Evolutionary conservation across 2,113 vertebrate genomes (phyloP).

Genomic region (Physeter macrocephalus): DNA sequence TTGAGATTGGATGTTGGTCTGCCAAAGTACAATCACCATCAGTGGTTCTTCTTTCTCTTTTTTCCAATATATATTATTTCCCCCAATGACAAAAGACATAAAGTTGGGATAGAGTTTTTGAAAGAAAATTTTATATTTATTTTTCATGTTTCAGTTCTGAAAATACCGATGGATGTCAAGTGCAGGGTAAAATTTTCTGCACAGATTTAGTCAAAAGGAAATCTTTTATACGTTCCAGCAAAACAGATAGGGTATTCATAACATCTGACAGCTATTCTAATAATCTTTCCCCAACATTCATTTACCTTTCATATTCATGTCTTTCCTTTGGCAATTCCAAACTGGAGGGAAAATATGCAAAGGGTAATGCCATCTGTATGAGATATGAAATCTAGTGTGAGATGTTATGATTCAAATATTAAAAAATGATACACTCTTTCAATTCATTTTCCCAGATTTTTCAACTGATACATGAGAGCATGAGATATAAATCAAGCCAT

Average conservation of each 20-base stretch:
- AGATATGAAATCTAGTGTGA: conserved; percentile 2
- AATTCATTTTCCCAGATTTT: conserved; percentile 14
- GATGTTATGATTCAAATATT: background rate
- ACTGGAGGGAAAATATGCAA: background rate
- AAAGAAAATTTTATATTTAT: background rate
- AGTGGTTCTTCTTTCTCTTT: background rate
- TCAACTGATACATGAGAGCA: background rate
- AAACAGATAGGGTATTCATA: conserved; percentile 18
- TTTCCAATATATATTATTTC: background rate
- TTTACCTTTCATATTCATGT: conserved; percentile 25
- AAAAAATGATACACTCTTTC: conserved; percentile 5
- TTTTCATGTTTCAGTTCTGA: background rate
- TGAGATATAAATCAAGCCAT: conserved; percentile 3
- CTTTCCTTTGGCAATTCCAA: conserved; percentile 18
- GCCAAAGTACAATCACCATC: background rate
- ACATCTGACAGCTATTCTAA: background rate
- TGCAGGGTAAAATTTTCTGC: background rate
- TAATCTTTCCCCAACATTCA: background rate
- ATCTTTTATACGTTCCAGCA: background rate
- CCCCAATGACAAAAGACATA: background rate
- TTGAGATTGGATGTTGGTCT: background rate
- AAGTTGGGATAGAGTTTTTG: background rate
- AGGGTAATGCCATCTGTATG: conserved; percentile 5
- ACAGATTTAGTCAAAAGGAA: background rate
- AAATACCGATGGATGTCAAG: background rate